phyloP scores from a whole-genome alignment of 2,113 vertebrate genomes.

The Poeciliopsis turrubarensis region DNA sequence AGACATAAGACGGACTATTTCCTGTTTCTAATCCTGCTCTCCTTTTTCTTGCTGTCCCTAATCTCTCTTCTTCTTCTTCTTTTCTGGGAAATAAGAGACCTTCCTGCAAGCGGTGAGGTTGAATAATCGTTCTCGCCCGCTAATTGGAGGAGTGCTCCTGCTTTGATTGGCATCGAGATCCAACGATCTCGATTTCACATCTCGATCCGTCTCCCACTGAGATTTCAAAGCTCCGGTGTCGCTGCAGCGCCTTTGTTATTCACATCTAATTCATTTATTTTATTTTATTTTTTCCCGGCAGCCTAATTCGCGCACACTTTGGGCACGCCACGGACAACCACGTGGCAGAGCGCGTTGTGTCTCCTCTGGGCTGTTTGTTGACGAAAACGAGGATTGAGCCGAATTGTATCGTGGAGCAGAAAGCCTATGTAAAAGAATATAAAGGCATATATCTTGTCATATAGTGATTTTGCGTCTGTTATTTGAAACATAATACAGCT shows the following conservation, averaged over 20 bases:
- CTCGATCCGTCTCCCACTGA: conserved; percentile 15
- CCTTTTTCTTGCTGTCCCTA: not conserved
- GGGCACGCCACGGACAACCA: conserved; percentile 46
- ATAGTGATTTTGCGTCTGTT: conserved; percentile 21
- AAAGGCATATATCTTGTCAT: not conserved
- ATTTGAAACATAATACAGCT: not conserved
- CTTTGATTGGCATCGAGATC: not conserved
- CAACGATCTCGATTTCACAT: conserved; percentile 41
- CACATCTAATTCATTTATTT: conserved; percentile 23
- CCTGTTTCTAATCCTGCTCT: conserved; percentile 24
- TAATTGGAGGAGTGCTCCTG: conserved; percentile 13
- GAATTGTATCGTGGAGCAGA: conserved; percentile 42
- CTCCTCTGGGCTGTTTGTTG: conserved; percentile 52
- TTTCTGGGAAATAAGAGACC: not conserved
- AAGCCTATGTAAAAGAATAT: conserved; percentile 33
- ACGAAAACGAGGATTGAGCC: conserved; percentile 28
- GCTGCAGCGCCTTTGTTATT: conserved; percentile 57
- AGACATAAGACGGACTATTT: conserved; percentile 22
- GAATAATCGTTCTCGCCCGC: conserved; percentile 2
- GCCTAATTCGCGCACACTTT: conserved; percentile 58
- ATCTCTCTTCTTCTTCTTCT: conserved; percentile 9
- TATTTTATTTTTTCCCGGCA: conserved; percentile 34
- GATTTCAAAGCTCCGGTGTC: conserved; percentile 32
- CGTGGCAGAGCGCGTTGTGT: conserved; percentile 39
- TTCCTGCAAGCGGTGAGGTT: conserved; percentile 36